A percentile compares a stretch with the other conserved stretches of the same genome.
These are phyloP conservation scores for Brachionus plicatilis DNA, from an alignment of 1,140 invertebrate species.

Conservation along the genomic window DNA sequence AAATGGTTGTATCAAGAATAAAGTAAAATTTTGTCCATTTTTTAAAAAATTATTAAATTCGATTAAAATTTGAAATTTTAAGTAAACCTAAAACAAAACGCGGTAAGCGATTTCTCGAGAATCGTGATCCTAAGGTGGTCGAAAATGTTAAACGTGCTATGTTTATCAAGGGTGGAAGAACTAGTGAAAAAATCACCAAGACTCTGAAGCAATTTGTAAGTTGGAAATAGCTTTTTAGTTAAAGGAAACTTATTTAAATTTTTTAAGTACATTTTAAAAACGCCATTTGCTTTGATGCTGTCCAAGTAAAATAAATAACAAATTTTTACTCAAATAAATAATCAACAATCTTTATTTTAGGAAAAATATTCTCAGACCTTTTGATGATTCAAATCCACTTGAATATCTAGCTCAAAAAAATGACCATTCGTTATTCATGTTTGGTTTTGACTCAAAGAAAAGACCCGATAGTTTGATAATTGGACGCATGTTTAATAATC, in stretches of 20 bases:
- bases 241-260: not conserved
- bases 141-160: constrained; percentile 80
- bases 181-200: constrained; percentile 67
- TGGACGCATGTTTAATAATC: constrained; percentile 77
- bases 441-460: constrained; percentile 79
- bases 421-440: constrained; percentile 80
- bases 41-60: not conserved
- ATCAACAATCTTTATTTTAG: constrained; percentile 44
- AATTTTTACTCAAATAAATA: not conserved
- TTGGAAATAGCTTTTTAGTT: not conserved
- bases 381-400: constrained; percentile 57
- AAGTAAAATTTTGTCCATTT: not conserved
- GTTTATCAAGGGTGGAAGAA: constrained; percentile 77
- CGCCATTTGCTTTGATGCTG: constrained; percentile 71
- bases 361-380: constrained; percentile 56
- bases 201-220: constrained; percentile 78
- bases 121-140: constrained; percentile 76
- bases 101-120: constrained; percentile 75
- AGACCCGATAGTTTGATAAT: constrained; percentile 83
- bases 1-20: not conserved
- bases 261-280: constrained; percentile 70
- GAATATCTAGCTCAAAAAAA: constrained; percentile 79
- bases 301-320: constrained; percentile 57
- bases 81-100: constrained; percentile 76
- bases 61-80: not conserved